Base-by-base conservation (phyloP, 2,797 vertebrate genomes). In the Pelodytes ibericus region DNA sequence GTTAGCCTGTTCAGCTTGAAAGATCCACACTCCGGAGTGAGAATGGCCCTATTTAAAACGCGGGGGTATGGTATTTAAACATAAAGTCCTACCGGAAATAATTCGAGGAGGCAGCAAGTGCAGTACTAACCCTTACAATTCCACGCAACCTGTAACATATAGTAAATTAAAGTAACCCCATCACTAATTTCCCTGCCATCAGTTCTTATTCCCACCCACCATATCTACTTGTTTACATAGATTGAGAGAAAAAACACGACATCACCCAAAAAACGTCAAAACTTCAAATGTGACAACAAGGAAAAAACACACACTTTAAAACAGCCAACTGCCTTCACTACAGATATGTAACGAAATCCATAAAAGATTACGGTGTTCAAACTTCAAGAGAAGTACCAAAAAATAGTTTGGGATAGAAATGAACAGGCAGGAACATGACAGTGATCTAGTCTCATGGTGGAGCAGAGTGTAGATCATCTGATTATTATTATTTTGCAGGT, bases 1-100 rank as follows among this genome's bases (percentile, higher is more conserved):
- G 69, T 62, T 69, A 27, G 69, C 58, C 75, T 53, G 66, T 62
- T 58, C 33, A 72, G 70, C 65, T 57, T 62, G 62, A 64, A 18
- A 73, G 51, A 27, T 26, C 49, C 30, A 72, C 49, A 30, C 62
- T 26, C 9, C 61, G 58, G 39, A 20, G 27, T 31, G 25, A 67
- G 29, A 2, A 66, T 53, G 30, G 70, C 24, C 26, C 22, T 13
- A 53, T 51, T 31, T 53, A 53, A 18, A 44, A 62, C 22, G 22
- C 36, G n/a, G 20, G 39, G 24, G 16, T 67, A 39, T 36, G 36
- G 27, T 15, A 59, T 67, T 67, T 67, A 15, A 7, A 39, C 15
- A 13, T 39, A 7, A 39, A 39, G 5, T 47, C 4, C 44, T 47
- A 47, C 5, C 33, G 11, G 6, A 18, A 47, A 47, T 47, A n/a